These are phyloP conservation scores for Stigmatopora nigra DNA, from an alignment of 2,113 vertebrate genomes.

Conservation along the genomic window DNA sequence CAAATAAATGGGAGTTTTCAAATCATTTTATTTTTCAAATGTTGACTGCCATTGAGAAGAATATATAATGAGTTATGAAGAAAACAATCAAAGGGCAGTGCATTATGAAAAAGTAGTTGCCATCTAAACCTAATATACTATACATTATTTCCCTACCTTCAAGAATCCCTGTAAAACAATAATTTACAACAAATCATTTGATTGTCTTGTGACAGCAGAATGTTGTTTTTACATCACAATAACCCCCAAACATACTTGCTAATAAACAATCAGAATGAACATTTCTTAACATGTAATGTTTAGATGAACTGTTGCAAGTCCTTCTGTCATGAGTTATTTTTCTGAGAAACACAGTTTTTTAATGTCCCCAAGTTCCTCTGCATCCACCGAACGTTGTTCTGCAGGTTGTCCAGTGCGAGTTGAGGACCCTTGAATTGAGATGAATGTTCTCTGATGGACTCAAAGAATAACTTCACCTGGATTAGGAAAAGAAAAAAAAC, in stretches of 20 bases:
- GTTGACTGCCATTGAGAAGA: too few relatives aligned
- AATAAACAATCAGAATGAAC: conserved; percentile 3
- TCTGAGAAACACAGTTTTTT: conserved; percentile 62
- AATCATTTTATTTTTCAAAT: too few relatives aligned
- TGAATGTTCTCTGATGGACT: conserved; percentile 66
- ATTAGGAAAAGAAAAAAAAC: conserved; percentile 20
- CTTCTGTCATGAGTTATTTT: conserved; percentile 30
- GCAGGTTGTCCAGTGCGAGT: conserved; percentile 66
- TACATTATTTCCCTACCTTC: too few relatives aligned
- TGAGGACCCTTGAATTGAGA: conserved; percentile 66
- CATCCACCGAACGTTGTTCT: conserved; percentile 73
- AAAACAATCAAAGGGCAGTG: too few relatives aligned
- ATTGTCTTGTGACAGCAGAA: neutral
- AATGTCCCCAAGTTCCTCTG: conserved; percentile 66
- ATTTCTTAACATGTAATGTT: conserved; percentile 1
- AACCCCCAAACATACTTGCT: too few relatives aligned
- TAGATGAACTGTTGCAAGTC: neutral
- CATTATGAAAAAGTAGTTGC: too few relatives aligned
- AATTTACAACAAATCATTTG: neutral
- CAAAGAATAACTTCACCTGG: conserved; percentile 72
- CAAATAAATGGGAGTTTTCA: too few relatives aligned
- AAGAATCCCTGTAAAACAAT: too few relatives aligned
- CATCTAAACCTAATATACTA: too few relatives aligned
- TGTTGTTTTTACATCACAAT: neutral
- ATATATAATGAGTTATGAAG: too few relatives aligned